Conservation (phyloP, 2,113 vertebrate genomes). For the Elanoides forficatus region DNA sequence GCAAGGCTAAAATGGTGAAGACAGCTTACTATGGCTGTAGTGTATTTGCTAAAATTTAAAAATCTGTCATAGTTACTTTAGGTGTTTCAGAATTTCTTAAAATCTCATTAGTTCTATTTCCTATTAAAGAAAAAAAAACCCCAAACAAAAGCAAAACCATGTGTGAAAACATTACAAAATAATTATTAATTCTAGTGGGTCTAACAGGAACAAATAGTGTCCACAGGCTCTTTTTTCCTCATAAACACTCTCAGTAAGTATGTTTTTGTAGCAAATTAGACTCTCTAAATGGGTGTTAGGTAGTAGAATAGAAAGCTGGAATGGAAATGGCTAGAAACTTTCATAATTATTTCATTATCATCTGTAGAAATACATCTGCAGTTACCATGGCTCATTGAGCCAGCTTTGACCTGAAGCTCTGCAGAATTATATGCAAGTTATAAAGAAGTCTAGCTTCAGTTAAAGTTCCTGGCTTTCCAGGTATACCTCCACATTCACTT, state of each 20-base stretch:
- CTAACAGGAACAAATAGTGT: not conserved
- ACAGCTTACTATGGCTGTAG: not conserved
- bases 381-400: not conserved
- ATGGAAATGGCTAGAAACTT: not conserved
- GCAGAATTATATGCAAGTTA: not conserved
- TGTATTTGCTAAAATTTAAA: not conserved
- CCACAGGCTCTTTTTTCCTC: not conserved
- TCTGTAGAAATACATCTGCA: not conserved
- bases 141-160: not conserved
- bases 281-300: not conserved
- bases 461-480: not conserved
- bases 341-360: not conserved
- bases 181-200: not conserved
- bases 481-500: not conserved
- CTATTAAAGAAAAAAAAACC: not conserved
- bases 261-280: not conserved
- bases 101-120: not conserved
- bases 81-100: not conserved
- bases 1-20: not conserved
- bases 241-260: not conserved
- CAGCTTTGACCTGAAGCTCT: not conserved
- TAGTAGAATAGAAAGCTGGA: not conserved
- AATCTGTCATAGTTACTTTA: not conserved
- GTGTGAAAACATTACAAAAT: not conserved
- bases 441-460: not conserved